Evolutionary conservation across 1,140 invertebrate species (phyloP).

Genomic region (Leptestheria dahalacensis): DNA sequence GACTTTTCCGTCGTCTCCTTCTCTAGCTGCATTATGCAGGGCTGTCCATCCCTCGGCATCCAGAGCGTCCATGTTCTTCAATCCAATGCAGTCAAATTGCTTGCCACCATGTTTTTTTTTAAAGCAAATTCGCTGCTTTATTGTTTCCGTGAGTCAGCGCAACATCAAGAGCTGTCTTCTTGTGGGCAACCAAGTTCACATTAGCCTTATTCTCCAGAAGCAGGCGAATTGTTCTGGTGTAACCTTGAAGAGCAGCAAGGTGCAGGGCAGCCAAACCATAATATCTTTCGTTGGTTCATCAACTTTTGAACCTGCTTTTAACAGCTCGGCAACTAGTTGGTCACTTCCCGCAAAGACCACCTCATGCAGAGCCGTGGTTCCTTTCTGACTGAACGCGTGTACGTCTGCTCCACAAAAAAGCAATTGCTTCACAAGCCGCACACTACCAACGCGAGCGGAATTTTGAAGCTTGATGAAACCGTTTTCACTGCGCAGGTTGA

Average conservation of each 20-base stretch:
- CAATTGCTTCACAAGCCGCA: background rate
- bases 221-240: background rate
- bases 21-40: background rate
- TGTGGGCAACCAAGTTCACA: background rate
- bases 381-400: background rate
- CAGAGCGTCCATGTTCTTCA: background rate
- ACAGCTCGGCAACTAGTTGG: background rate
- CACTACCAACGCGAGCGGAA: background rate
- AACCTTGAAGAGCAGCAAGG: background rate
- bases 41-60: background rate
- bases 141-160: background rate
- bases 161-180: background rate
- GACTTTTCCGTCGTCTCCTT: background rate
- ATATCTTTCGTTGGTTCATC: background rate
- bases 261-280: background rate
- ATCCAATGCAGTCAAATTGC: background rate
- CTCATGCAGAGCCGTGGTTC: background rate
- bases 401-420: background rate
- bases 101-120: background rate
- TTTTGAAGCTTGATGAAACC: background rate
- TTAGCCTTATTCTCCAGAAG: background rate
- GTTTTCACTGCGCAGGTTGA: background rate
- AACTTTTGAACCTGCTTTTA: background rate
- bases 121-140: background rate
- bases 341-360: background rate